A percentile compares a stretch with the other conserved stretches of the same genome.
Conservation (phyloP, 2,113 vertebrate genomes). For the Steatornis caripensis region DNA sequence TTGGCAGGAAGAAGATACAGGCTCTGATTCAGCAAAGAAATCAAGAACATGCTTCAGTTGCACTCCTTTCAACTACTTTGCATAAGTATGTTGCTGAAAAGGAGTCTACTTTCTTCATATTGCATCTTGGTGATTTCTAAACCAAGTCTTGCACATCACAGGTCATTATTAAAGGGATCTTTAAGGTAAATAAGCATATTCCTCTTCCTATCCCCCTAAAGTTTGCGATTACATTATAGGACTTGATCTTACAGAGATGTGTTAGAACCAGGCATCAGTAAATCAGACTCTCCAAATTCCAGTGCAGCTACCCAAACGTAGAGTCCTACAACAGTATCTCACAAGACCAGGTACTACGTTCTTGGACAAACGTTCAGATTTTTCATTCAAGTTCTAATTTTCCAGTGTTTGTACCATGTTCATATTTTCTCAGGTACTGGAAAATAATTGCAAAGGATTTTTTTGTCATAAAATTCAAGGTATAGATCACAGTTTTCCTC, state of each 20-base stretch:
- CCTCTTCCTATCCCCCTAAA: not conserved
- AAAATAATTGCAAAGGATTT: not conserved
- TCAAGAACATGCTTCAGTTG: not conserved
- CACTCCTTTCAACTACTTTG: not conserved
- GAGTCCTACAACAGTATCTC: not conserved
- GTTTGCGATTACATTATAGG: not conserved
- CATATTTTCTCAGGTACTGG: not conserved
- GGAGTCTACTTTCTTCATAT: not conserved
- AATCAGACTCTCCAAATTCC: not conserved
- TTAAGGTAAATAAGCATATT: not conserved
- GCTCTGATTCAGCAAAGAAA: conserved; percentile 42
- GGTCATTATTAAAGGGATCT: not conserved
- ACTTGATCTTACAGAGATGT: not conserved
- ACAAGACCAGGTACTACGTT: not conserved
- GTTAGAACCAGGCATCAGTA: not conserved
- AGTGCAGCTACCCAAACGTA: not conserved
- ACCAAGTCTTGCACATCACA: not conserved
- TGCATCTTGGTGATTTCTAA: not conserved
- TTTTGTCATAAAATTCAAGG: not conserved
- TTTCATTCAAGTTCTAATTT: not conserved
- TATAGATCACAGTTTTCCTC: not conserved
- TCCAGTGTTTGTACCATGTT: not conserved
- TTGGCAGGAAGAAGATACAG: conserved; percentile 48
- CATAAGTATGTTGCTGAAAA: not conserved
- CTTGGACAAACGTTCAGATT: not conserved